Evolutionary conservation across 2,797 vertebrate genomes (phyloP).

Genomic region (Onychomys arenicola): DNA sequence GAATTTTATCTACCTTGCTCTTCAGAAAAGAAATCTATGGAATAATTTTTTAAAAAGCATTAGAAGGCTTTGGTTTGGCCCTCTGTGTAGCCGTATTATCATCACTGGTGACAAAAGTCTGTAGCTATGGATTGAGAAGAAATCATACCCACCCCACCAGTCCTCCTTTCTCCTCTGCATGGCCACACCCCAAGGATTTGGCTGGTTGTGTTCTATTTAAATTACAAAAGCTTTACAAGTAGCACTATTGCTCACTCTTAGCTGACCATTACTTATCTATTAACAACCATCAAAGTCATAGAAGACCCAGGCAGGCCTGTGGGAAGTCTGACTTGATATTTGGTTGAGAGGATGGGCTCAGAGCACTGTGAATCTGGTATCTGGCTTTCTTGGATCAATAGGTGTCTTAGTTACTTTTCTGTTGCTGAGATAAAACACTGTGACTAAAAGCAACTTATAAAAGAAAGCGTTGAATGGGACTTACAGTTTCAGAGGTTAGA

Average conservation of each 20-base stretch:
- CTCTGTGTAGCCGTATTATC: background rate
- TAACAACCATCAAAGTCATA: background rate
- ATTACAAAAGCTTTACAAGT: background rate
- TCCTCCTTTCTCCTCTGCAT: background rate
- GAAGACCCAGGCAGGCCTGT: background rate
- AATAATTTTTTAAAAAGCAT: background rate
- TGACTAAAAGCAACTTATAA: background rate
- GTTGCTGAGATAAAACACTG: background rate
- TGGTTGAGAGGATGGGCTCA: background rate
- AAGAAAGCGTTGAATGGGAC: background rate
- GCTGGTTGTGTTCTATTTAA: background rate
- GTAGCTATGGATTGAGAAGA: background rate
- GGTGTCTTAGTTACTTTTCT: background rate
- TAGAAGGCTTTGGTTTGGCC: background rate
- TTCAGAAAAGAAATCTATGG: background rate
- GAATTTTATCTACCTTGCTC: background rate
- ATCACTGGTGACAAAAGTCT: background rate
- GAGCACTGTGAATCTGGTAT: background rate
- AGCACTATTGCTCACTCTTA: conserved; percentile 24
- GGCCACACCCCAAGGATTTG: background rate
- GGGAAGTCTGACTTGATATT: background rate
- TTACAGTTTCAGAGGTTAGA: background rate
- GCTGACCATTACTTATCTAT: background rate
- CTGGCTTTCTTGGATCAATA: background rate
- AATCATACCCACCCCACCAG: background rate